Evolutionary conservation across 2,888 invertebrate genomes (phyloP).

Genomic region (Strigamia transsilvanica): DNA sequence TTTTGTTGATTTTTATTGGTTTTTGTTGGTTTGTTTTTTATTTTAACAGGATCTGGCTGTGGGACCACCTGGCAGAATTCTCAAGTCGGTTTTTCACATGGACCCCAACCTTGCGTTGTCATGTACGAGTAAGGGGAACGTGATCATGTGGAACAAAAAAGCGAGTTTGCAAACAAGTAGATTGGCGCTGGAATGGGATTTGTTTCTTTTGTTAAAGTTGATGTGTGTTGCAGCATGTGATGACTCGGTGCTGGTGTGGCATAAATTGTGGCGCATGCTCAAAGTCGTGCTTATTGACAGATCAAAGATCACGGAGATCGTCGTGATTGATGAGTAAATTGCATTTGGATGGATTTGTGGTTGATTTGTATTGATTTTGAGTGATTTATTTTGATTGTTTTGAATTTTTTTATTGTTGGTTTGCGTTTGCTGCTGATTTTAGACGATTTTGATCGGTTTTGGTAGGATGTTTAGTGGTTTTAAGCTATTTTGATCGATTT

Average conservation of each 20-base stretch:
- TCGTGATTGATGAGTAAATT: not conserved
- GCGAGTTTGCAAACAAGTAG: not conserved
- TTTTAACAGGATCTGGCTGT: not conserved
- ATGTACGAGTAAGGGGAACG: constrained; percentile 14
- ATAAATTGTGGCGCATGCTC: not conserved
- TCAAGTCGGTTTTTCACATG: not conserved
- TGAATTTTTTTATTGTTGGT: not conserved
- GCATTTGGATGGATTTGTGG: not conserved
- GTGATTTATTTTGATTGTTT: not conserved
- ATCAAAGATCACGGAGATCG: not conserved
- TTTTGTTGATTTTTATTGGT: not conserved
- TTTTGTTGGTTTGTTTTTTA: not conserved
- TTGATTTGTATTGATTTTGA: too few species aligned
- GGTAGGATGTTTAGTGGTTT: too few species aligned
- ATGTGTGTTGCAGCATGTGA: not conserved
- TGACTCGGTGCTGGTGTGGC: not conserved
- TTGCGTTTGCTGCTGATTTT: too few species aligned
- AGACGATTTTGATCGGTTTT: too few species aligned
- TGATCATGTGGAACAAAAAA: constrained; percentile 14
- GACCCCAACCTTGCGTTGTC: not conserved
- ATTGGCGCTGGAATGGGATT: too few species aligned
- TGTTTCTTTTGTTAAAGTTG: too few species aligned
- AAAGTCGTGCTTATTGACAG: constrained; percentile 10
- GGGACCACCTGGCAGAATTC: not conserved
- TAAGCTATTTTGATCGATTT: too few species aligned